Evolutionary conservation across 2,888 invertebrate species (phyloP).

Genomic region (Tolmerus cingulatus): DNA sequence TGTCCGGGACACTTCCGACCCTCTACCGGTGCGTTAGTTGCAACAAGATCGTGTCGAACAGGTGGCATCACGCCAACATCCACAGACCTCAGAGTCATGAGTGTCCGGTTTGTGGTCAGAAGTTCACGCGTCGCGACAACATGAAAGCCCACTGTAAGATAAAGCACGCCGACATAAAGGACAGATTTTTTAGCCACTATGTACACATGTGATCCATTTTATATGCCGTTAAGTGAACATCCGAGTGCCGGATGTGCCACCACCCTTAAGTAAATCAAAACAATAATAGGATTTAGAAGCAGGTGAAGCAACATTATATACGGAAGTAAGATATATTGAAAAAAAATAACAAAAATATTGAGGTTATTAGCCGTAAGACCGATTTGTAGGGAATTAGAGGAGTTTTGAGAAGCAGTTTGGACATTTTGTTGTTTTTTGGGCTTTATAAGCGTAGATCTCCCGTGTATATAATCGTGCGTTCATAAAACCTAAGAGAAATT

Average conservation of each 20-base stretch:
- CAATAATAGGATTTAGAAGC: slow-evolving; percentile 4
- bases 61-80: slow-evolving; percentile 71
- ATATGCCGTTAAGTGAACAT: slow-evolving; percentile 51
- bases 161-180: slow-evolving; percentile 67
- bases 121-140: slow-evolving; percentile 71
- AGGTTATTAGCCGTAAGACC: background rate
- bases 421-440: slow-evolving; percentile 1
- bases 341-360: background rate
- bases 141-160: slow-evolving; percentile 71
- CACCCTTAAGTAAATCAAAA: slow-evolving; percentile 14
- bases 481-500: background rate
- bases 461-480: slow-evolving; percentile 2
- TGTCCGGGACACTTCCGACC: slow-evolving; percentile 63
- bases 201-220: slow-evolving; percentile 65
- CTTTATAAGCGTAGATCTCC: slow-evolving; percentile 9
- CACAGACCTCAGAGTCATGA: slow-evolving; percentile 69
- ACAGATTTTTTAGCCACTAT: slow-evolving; percentile 65
- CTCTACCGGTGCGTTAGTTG: slow-evolving; percentile 69
- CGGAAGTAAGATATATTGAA: background rate
- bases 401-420: background rate
- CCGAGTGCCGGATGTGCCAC: background rate
- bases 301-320: background rate
- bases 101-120: slow-evolving; percentile 69
- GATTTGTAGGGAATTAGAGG: slow-evolving; percentile 12
- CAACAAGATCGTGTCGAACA: slow-evolving; percentile 70